Evolutionary conservation across 2,797 vertebrate species (phyloP).

Genomic region (Rhinichthys osculus): DNA sequence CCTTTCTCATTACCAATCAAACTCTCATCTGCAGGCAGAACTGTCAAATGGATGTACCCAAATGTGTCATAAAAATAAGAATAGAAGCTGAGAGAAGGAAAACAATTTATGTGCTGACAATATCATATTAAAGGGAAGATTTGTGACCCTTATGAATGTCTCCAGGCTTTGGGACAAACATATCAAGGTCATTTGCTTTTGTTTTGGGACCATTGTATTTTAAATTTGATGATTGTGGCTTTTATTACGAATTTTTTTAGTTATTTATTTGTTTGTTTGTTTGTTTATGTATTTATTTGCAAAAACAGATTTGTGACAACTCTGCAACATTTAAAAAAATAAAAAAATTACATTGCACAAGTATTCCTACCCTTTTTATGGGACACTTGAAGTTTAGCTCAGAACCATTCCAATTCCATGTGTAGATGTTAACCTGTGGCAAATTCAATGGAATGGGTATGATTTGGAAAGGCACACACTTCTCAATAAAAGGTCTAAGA

Average conservation of each 20-base stretch:
- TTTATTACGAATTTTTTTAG: neutral
- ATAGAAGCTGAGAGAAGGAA: constrained; percentile 19
- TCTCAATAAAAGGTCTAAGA: too few species aligned
- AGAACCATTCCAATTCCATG: too few species aligned
- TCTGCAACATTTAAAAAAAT: too few species aligned
- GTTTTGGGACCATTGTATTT: neutral
- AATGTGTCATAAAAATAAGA: constrained; percentile 44
- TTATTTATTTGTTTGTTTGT: too few species aligned
- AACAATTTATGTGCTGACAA: constrained; percentile 22
- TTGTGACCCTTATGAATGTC: constrained; percentile 11
- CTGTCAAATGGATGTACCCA: constrained; percentile 41
- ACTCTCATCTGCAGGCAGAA: constrained; percentile 38
- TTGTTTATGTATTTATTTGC: too few species aligned
- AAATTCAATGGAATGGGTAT: too few species aligned
- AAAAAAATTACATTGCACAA: too few species aligned
- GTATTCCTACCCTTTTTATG: too few species aligned
- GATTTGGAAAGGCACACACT: too few species aligned
- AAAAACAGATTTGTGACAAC: too few species aligned
- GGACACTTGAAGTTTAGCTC: too few species aligned
- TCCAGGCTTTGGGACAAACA: neutral
- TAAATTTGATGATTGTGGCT: neutral
- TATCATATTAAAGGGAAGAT: constrained; percentile 21
- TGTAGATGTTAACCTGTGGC: too few species aligned
- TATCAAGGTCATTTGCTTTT: constrained; percentile 25
- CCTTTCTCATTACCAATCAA: constrained; percentile 48